Conservation (phyloP, 2,797 vertebrate species). For the Pseudocheirus occidentalis region DNA sequence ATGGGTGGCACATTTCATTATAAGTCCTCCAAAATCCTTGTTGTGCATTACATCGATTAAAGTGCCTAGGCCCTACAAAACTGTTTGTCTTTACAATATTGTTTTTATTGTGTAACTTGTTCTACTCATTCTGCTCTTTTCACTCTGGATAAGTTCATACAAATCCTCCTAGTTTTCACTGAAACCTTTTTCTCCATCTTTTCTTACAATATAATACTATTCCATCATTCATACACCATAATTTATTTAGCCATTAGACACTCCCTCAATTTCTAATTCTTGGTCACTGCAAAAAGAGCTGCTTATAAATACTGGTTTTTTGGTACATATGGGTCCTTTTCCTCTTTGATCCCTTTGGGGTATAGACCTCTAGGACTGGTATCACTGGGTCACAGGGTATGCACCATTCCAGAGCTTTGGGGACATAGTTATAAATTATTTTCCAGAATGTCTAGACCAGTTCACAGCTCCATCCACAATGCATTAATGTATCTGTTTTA, state of each 20-base stretch:
- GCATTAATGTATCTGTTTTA: neutral
- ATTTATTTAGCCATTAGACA: neutral
- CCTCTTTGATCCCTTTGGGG: neutral
- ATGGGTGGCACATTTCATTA: neutral
- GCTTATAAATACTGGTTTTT: neutral
- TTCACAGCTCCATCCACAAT: neutral
- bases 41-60: neutral
- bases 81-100: neutral
- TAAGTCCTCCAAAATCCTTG: neutral
- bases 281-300: neutral
- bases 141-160: neutral
- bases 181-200: neutral
- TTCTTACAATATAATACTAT: neutral
- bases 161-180: neutral
- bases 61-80: neutral
- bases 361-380: neutral
- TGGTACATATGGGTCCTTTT: neutral
- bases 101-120: neutral
- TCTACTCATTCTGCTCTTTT: neutral
- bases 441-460: neutral
- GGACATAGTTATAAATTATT: neutral
- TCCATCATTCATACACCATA: neutral
- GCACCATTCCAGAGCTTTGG: neutral
- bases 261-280: neutral
- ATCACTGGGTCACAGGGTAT: neutral